These are phyloP conservation scores for Dexiosoma caninum DNA, from an alignment of 2,888 invertebrate species.

Conservation along the genomic window DNA sequence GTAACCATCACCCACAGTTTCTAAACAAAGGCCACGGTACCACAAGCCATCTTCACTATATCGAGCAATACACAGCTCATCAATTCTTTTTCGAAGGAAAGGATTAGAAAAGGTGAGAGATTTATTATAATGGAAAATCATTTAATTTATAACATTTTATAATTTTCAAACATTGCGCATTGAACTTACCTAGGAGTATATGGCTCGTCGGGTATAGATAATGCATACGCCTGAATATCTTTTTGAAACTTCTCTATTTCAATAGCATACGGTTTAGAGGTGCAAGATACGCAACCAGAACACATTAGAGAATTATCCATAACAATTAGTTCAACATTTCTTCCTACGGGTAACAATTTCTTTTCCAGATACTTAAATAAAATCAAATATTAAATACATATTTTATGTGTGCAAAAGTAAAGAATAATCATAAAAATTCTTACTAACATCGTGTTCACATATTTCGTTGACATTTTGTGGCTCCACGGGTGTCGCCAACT, in stretches of 20 bases:
- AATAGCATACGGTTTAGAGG: slow-evolving; percentile 68
- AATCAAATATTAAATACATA: not conserved
- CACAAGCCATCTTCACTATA: slow-evolving; percentile 71
- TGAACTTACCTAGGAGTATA: slow-evolving; percentile 72
- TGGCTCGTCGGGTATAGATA: slow-evolving; percentile 56
- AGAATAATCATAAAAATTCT: not conserved
- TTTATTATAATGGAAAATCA: too few relatives aligned
- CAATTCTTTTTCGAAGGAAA: slow-evolving; percentile 63
- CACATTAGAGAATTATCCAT: slow-evolving; percentile 73
- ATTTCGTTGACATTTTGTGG: slow-evolving; percentile 65
- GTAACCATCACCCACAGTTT: slow-evolving; percentile 75
- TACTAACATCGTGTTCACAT: slow-evolving; percentile 68
- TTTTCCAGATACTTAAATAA: slow-evolving; percentile 67
- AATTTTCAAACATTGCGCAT: not conserved
- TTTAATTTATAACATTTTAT: not conserved
- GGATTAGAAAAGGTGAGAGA: too few relatives aligned
- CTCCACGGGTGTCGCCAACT: slow-evolving; percentile 66
- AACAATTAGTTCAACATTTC: slow-evolving; percentile 69
- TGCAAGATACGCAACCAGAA: slow-evolving; percentile 71
- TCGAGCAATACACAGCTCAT: slow-evolving; percentile 73
- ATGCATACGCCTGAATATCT: slow-evolving; percentile 71
- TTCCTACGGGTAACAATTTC: slow-evolving; percentile 68
- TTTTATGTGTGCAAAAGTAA: not conserved
- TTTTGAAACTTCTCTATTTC: slow-evolving; percentile 71
- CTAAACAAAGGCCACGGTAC: slow-evolving; percentile 75